A percentile compares a stretch with the other conserved stretches of the same genome.
Evolutionary conservation across 2,797 vertebrate genomes (phyloP).

Genomic region (Protosalanx chinensis): DNA sequence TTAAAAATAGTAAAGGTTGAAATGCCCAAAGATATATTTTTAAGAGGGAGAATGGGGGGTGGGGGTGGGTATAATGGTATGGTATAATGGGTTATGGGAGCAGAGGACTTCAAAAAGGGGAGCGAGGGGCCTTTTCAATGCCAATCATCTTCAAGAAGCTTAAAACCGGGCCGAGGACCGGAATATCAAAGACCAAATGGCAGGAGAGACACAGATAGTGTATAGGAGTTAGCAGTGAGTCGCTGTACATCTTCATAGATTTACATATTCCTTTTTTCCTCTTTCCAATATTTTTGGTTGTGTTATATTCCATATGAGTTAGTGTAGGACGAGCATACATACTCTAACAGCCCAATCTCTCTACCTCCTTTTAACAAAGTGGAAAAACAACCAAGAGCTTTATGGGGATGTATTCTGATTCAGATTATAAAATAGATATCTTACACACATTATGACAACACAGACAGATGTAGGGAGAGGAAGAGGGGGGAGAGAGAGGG

Average conservation of each 20-base stretch:
- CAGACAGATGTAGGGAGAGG: no score
- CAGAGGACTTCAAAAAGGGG: constrained; percentile 22
- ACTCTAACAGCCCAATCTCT: no score
- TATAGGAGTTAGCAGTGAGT: constrained; percentile 38
- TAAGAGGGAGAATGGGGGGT: not conserved
- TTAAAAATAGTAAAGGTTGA: no score
- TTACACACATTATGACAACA: no score
- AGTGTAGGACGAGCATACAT: no score
- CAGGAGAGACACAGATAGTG: constrained; percentile 38
- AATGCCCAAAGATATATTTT: no score
- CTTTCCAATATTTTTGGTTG: constrained; percentile 39
- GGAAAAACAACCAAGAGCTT: no score
- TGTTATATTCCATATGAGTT: not conserved
- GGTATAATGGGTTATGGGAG: not conserved
- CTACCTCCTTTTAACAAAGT: no score
- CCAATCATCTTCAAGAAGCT: constrained; percentile 64
- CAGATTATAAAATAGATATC: no score
- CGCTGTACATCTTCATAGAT: no score
- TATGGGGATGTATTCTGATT: no score
- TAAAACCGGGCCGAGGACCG: constrained; percentile 53
- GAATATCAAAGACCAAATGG: constrained; percentile 56
- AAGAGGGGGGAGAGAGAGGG: not conserved
- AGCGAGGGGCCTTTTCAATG: constrained; percentile 49
- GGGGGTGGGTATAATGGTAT: not conserved
- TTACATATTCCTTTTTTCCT: no score